A percentile compares a stretch with the other conserved stretches of the same genome.
Conservation (phyloP, 2,888 invertebrate species). For the Magallana nippona region DNA sequence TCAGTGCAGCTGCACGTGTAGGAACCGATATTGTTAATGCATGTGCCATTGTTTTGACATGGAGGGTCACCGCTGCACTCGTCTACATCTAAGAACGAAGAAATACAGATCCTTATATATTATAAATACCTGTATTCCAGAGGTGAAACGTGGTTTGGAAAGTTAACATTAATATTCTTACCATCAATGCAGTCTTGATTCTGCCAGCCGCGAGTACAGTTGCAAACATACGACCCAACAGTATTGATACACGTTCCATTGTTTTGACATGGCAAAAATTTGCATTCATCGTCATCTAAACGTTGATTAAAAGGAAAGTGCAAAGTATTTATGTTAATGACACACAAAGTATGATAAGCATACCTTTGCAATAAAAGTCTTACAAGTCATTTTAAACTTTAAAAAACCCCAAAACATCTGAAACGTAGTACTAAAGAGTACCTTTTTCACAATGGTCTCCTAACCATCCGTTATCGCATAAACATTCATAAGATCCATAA, state of each 20-base stretch:
- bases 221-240: conserved; percentile 57
- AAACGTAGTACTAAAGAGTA: conserved; percentile 10
- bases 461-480: conserved; percentile 4
- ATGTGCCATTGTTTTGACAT: conserved; percentile 86
- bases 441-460: conserved; percentile 57
- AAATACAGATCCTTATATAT: neutral
- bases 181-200: conserved; percentile 32
- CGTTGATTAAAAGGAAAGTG: no score
- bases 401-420: no score
- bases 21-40: conserved; percentile 94
- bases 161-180: neutral
- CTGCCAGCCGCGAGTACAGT: conserved; percentile 42
- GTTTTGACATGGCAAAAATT: conserved; percentile 57
- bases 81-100: conserved; percentile 38
- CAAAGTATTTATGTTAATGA: no score
- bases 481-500: conserved; percentile 29
- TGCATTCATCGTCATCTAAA: conserved; percentile 61
- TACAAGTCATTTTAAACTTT: no score
- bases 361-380: no score
- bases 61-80: conserved; percentile 77
- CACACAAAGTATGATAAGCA: no score
- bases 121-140: no score
- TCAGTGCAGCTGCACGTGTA: conserved; percentile 83
- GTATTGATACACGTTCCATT: conserved; percentile 58
- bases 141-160: neutral